Conservation (phyloP, 2,797 vertebrate genomes). For the Rhynchotus rufescens region DNA sequence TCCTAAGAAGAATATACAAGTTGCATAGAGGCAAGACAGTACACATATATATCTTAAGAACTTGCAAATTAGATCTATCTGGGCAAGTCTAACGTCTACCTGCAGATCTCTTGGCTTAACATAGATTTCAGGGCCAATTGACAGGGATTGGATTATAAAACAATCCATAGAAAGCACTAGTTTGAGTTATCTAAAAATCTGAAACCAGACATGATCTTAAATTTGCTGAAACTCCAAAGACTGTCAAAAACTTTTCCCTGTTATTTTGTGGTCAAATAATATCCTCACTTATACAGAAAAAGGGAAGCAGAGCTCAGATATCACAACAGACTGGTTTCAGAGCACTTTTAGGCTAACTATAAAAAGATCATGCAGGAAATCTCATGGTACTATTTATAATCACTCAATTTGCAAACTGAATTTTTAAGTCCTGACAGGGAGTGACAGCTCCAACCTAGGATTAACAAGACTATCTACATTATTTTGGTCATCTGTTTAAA, state of each 20-base stretch:
- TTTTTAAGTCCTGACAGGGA: not conserved
- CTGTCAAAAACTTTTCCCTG: not conserved
- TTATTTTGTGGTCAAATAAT: not conserved
- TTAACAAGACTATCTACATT: not conserved
- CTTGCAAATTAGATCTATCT: not conserved
- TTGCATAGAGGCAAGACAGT: not conserved
- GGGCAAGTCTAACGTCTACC: not conserved
- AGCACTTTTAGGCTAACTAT: not conserved
- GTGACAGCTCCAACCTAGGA: not conserved
- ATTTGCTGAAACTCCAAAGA: not conserved
- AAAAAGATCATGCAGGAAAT: not conserved
- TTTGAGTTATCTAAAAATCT: not conserved
- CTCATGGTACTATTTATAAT: not conserved
- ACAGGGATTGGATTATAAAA: not conserved
- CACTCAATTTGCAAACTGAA: not conserved
- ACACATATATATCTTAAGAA: not conserved
- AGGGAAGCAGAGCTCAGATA: not conserved
- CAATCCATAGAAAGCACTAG: not conserved
- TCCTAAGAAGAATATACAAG: not conserved
- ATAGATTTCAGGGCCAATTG: not conserved
- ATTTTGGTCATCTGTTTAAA: not conserved
- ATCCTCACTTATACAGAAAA: not conserved
- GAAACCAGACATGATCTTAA: not conserved
- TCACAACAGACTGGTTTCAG: not conserved
- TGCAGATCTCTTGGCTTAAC: not conserved